Base-by-base conservation (phyloP, 2,113 vertebrate species). In the Vulpes lagopus region DNA sequence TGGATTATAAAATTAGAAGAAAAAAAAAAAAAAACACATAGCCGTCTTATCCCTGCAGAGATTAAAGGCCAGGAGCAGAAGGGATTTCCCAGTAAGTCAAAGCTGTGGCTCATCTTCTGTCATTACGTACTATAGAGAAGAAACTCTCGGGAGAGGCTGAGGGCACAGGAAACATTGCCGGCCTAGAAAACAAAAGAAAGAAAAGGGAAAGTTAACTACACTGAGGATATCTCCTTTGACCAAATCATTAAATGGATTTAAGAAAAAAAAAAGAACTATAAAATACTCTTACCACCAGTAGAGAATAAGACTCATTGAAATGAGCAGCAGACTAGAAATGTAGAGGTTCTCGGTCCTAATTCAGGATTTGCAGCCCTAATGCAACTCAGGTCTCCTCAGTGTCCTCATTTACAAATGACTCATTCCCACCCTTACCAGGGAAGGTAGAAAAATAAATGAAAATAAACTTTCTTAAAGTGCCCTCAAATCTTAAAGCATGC, bases 121-220 rank as follows among this genome's bases (percentile, higher is more conserved):
- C 19, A 25, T 86, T 96, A 97, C 97, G 27, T 99, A 99, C 99
- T 99, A 0, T 99, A 99, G 98, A 96, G 99, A 73, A 99, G 99
- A 84, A 99, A 99, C 98, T 99, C 99, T 96, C 98, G 99, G 96
- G 99, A 99, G 64, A 99, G 98, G 96, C 98, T 99, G 97, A 99
- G 98, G 49, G 99, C 99, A 0, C 98, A 97, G 1, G 99, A 99
- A 92, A 99, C 81, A 51, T 99, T 99, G 99, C 99, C 99, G 95
- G 99, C 99, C 99, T 99, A 98, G 97, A 98, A 95, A 95, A 69
- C 84, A 85, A 65, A 97, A 32, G 94, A 32, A 74, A 1, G 1
- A 74, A 96, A 60, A 89, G 49, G 65, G 62, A 94, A 43, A 38
- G 17, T 98, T 97, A 97, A 76, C 15, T 2, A 17, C 27, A 65